Percentiles rank a stretch among this genome's conserved stretches.
These are phyloP conservation scores for Leuciscus idus DNA, from an alignment of 2,113 vertebrate genomes.

Conservation along the genomic window DNA sequence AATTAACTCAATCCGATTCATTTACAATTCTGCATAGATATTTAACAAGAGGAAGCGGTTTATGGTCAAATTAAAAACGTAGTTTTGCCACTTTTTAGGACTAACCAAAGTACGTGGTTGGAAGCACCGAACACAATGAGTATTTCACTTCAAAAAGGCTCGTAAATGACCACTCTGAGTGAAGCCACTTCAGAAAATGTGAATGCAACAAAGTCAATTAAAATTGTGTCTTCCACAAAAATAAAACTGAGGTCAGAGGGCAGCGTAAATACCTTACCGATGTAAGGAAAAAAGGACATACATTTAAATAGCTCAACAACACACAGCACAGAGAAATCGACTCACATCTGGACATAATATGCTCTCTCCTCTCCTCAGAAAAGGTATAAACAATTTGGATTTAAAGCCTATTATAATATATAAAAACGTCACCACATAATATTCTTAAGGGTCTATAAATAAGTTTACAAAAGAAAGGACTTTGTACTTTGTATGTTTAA, in stretches of 20 bases:
- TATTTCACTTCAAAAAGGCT: not conserved
- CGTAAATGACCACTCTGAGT: not conserved
- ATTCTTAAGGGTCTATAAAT: constrained; percentile 53
- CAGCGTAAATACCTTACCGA: constrained; percentile 55
- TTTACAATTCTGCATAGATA: constrained; percentile 53
- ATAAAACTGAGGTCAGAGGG: constrained; percentile 57
- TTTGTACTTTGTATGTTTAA: constrained; percentile 50
- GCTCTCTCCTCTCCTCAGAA: constrained; percentile 51
- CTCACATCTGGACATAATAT: constrained; percentile 54
- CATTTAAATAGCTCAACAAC: constrained; percentile 57
- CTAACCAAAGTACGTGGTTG: not conserved
- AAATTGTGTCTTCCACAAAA: constrained; percentile 50
- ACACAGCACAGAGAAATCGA: constrained; percentile 59
- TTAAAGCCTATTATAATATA: constrained; percentile 64
- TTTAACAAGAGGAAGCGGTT: not conserved
- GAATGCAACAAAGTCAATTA: constrained; percentile 46
- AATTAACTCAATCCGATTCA: constrained; percentile 32
- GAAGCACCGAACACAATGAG: not conserved
- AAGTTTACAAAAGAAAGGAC: constrained; percentile 64
- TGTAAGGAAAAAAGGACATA: constrained; percentile 56
- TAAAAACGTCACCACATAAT: constrained; percentile 60
- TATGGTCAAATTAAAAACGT: not conserved
- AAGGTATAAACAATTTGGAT: constrained; percentile 62
- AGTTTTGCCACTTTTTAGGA: not conserved
- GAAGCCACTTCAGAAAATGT: not conserved